Base-by-base conservation (phyloP, 2,888 invertebrate species). In the Tetranychus truncatus region DNA sequence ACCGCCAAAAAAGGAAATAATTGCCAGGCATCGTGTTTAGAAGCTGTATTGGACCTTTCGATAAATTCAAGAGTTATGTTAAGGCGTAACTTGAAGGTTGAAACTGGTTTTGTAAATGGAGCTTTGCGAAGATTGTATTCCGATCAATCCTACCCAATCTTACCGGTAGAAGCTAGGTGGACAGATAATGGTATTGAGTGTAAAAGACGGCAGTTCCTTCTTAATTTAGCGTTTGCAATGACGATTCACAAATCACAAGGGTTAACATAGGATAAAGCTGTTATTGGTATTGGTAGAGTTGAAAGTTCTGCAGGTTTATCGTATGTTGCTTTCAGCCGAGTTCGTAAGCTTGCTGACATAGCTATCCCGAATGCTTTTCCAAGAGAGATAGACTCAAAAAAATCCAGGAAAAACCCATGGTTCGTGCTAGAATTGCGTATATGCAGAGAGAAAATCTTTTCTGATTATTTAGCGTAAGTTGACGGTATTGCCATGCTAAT, bases 211-310 rank as follows among this genome's bases (percentile, higher is more conserved):
- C 69, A 69, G 20, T 69, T 24, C 11, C 69, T 21, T n/a, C 69
- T 69, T 1, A 20, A 20, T 24, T 24, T 69, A 20, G 21, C 21
- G 5, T 69, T 24, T 20, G 69, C 69, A 6, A 24, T 69, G 5
- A 69, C 69, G 11, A 69, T 69, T n/a, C 69, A 69, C 20, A 69
- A 69, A 69, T 18, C 69, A 24, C 69, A 69, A 69, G 69, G 69
- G 11, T 24, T 69, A 9, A 69, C 69, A 20, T 20, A 21, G 5
- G 21, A 69, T 69, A 69, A 69, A 8, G 24, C 24, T 9, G 24
- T 24, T 24, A 24, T 69, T 1, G 69, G 20, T 20, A 69, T 69
- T n/a, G 69, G 69, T 8, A 3, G 5, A 20, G 11, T 18, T 24
- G 69, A 69, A 69, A 11, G 11, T 5, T 18, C 69, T 9, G 6